These are phyloP conservation scores for Bilobella aurantiaca DNA, from an alignment of 1,140 invertebrate genomes.

Conservation along the genomic window DNA sequence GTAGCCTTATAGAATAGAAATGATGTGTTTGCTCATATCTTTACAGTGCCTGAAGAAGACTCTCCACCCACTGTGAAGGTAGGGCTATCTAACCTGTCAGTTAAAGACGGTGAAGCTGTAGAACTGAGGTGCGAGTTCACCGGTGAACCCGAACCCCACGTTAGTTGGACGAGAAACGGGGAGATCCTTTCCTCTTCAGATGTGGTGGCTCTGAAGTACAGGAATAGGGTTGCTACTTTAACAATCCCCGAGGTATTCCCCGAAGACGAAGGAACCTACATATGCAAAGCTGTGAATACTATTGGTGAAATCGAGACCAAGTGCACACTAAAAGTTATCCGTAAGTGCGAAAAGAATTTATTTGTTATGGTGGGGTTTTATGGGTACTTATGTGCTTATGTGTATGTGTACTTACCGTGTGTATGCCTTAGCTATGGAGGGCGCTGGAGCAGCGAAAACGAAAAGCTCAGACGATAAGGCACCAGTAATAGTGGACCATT, in stretches of 20 bases:
- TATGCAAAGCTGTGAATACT: conserved; percentile 80
- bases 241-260: conserved; percentile 85
- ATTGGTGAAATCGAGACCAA: conserved; percentile 69
- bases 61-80: conserved; percentile 57
- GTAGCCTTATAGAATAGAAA: no score
- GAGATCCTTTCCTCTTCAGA: conserved; percentile 64
- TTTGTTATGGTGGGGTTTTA: no score
- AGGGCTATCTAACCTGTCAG: conserved; percentile 51
- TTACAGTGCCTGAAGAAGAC: conserved; percentile 72
- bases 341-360: no score
- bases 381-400: no score
- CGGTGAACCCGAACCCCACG: conserved; percentile 79
- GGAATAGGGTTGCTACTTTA: conserved; percentile 70
- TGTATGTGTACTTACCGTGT: no score
- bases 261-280: conserved; percentile 81
- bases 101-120: conserved; percentile 71
- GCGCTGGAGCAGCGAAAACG: no score
- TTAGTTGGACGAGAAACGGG: conserved; percentile 64
- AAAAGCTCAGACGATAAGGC: no score
- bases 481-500: no score
- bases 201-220: conserved; percentile 81
- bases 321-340: conserved; percentile 69
- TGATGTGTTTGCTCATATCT: no score
- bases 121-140: conserved; percentile 65
- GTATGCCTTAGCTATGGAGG: no score